Evolutionary conservation across 2,888 invertebrate genomes (phyloP).

Genomic region (Diachrysia chrysitis): DNA sequence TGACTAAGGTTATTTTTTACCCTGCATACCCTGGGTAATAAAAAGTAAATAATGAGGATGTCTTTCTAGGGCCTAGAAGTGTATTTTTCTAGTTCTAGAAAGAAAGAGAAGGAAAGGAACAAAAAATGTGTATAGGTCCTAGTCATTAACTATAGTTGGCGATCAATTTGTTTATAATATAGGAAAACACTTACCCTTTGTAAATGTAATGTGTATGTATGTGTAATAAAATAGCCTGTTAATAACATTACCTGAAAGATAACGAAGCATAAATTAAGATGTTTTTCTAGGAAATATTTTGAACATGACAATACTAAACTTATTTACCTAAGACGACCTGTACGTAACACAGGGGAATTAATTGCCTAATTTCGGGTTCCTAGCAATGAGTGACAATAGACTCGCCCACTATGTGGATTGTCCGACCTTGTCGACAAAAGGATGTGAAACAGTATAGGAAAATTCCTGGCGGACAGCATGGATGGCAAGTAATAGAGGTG

Average conservation of each 20-base stretch:
- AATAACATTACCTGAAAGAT: conserved; percentile 31
- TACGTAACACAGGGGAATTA: not conserved
- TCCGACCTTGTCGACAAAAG: too few relatives aligned
- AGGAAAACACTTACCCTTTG: not conserved
- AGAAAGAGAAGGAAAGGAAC: too few relatives aligned
- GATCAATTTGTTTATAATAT: not conserved
- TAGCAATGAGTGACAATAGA: too few relatives aligned
- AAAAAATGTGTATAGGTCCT: not conserved
- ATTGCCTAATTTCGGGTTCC: too few relatives aligned
- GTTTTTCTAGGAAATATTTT: not conserved
- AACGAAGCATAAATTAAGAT: not conserved
- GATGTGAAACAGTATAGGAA: too few relatives aligned
- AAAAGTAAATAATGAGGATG: too few relatives aligned
- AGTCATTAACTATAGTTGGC: not conserved
- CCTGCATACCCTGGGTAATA: too few relatives aligned
- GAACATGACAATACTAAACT: not conserved
- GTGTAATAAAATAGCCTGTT: not conserved
- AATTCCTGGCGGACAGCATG: too few relatives aligned
- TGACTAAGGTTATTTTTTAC: not conserved
- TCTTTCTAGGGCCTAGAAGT: not conserved
- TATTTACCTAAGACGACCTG: not conserved
- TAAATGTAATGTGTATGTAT: not conserved
- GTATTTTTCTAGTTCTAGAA: too few relatives aligned
- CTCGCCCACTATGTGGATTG: too few relatives aligned
- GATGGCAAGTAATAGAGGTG: too few relatives aligned